A percentile compares a stretch with the other conserved stretches of the same genome.
Evolutionary conservation across 2,888 invertebrate species (phyloP).

Genomic region (Trachelus troglodyta): DNA sequence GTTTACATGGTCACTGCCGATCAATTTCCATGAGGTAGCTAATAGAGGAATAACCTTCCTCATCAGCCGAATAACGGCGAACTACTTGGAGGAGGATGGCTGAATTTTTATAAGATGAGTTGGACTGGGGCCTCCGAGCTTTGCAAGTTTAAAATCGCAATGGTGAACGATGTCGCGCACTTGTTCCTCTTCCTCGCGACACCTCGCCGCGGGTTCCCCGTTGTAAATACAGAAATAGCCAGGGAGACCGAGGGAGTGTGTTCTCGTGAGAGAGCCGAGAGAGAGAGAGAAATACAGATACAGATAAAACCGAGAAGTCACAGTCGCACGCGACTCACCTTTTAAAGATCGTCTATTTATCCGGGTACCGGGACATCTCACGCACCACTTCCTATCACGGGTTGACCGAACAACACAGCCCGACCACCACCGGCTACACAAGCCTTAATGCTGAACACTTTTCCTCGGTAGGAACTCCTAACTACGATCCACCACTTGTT

Average conservation of each 20-base stretch:
- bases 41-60: not conserved
- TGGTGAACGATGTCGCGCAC: not conserved
- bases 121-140: not conserved
- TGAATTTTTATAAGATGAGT: not conserved
- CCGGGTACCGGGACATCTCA: not conserved
- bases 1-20: not conserved
- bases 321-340: conserved; percentile 5
- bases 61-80: not conserved
- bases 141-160: not conserved
- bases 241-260: not conserved
- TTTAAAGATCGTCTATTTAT: not conserved
- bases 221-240: conserved; percentile 4
- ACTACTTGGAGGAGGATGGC: not conserved
- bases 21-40: not conserved
- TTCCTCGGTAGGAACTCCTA: conserved; percentile 17
- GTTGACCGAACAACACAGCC: not conserved
- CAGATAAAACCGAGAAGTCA: not conserved
- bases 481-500: conserved; percentile 58
- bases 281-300: not conserved
- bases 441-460: not conserved
- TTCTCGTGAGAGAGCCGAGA: not conserved
- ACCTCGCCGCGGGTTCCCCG: not conserved
- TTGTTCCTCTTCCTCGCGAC: not conserved
- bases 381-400: not conserved
- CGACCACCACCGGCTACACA: not conserved